Conservation (phyloP, 92 coral and sea anemone genomes). For the Meandrina meandrites region DNA sequence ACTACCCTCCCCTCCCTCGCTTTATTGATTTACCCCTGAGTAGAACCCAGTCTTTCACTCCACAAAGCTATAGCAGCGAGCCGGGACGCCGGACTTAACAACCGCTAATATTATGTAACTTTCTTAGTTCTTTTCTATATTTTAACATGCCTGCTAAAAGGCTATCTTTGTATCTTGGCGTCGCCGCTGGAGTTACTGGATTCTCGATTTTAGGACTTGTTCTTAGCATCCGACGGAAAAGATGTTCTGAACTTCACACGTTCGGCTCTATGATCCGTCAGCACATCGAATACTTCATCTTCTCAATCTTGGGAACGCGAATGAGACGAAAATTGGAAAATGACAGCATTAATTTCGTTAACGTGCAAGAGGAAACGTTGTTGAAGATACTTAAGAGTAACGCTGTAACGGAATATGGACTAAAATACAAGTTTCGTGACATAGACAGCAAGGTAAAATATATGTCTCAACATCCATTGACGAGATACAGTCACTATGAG, state of each 20-base stretch:
- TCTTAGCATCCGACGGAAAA: conserved; percentile 24
- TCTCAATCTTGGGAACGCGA: conserved; percentile 10
- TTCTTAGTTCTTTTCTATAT: too few species aligned
- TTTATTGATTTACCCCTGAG: not conserved
- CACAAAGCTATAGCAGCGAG: too few species aligned
- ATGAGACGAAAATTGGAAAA: conserved; percentile 22
- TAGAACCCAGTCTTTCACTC: not conserved
- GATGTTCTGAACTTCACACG: conserved; percentile 36
- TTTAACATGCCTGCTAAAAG: conserved; percentile 13
- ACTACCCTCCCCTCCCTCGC: not conserved
- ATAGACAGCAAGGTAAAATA: conserved; percentile 16
- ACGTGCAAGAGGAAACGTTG: conserved; percentile 38
- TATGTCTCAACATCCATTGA: conserved; percentile 28
- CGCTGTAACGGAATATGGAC: conserved; percentile 34
- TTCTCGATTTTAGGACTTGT: conserved; percentile 5
- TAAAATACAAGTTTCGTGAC: conserved; percentile 19
- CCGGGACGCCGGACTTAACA: too few species aligned
- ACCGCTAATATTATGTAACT: not conserved
- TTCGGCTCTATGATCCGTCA: conserved; percentile 29
- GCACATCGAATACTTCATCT: conserved; percentile 26
- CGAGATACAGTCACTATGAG: conserved; percentile 37
- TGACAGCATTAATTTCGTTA: conserved; percentile 17
- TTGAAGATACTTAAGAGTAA: conserved; percentile 25
- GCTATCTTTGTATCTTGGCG: conserved; percentile 7
- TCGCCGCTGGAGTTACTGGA: conserved; percentile 19